Conservation (phyloP, 2,113 vertebrate species). For the Melanerpes formicivorus region DNA sequence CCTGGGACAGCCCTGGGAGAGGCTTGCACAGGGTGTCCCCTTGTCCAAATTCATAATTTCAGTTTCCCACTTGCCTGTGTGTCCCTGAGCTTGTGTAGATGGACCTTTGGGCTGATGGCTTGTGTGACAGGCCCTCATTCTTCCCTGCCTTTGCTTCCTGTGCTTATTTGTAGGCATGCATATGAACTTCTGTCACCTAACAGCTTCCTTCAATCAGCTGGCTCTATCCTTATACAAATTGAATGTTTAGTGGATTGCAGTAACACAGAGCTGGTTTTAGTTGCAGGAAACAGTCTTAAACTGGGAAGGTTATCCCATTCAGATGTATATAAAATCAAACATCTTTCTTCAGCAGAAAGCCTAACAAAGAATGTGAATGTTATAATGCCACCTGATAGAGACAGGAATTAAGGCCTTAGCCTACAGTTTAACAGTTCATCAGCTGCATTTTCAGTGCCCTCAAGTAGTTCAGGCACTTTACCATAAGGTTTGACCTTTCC, state of each 20-base stretch:
- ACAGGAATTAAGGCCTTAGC: not conserved
- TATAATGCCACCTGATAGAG: not conserved
- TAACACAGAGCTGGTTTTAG: not conserved
- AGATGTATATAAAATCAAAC: not conserved
- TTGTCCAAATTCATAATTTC: not conserved
- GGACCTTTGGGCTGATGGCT: not conserved
- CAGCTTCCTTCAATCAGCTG: not conserved
- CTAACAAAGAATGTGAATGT: not conserved
- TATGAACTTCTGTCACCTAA: not conserved
- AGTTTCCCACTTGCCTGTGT: not conserved
- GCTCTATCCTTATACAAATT: not conserved
- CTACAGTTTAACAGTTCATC: not conserved
- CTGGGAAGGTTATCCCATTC: not conserved
- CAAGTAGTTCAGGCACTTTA: not conserved
- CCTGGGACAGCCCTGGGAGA: not conserved
- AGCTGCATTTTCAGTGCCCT: not conserved
- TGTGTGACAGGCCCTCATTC: not conserved
- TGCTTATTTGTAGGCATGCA: rapidly evolving
- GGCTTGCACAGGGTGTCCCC: not conserved
- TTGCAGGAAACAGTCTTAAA: not conserved
- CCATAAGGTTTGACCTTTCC: not conserved
- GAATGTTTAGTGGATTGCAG: not conserved
- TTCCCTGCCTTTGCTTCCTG: not conserved
- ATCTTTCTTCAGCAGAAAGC: not conserved
- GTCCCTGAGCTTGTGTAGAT: not conserved